phyloP scores from a whole-genome alignment of 2,113 vertebrate species.

The Zootoca vivipara region DNA sequence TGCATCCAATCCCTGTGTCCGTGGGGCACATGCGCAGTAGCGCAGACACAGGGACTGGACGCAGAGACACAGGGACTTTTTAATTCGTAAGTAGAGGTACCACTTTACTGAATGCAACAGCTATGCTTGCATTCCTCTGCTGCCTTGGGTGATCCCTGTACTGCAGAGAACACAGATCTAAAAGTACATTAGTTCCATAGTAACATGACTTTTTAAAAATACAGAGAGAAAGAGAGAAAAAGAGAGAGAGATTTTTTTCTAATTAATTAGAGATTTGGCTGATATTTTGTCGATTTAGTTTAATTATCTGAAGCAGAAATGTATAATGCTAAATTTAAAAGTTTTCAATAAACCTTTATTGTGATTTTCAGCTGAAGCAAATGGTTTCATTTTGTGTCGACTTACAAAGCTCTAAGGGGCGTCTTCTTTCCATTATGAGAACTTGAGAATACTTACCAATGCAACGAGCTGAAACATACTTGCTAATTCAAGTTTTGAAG shows the following conservation, averaged over 20 bases:
- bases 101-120: not conserved
- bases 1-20: too few relatives aligned
- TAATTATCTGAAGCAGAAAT: not conserved
- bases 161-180: not conserved
- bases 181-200: not conserved
- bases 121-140: not conserved
- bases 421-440: not conserved
- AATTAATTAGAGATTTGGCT: not conserved
- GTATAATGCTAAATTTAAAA: not conserved
- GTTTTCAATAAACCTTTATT: not conserved
- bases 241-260: too few relatives aligned
- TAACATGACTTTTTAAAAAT: not conserved
- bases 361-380: not conserved
- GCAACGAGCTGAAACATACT: not conserved
- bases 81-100: too few relatives aligned
- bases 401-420: not conserved
- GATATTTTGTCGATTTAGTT: not conserved
- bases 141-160: not conserved
- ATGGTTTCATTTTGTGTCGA: not conserved
- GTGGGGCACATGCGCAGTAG: too few relatives aligned
- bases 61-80: too few relatives aligned
- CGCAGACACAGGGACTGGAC: too few relatives aligned
- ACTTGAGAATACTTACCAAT: not conserved
- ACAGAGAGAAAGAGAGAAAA: too few relatives aligned
- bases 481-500: not conserved